Base-by-base conservation (phyloP, 2,888 invertebrate species). In the Bombyx huttoni region DNA sequence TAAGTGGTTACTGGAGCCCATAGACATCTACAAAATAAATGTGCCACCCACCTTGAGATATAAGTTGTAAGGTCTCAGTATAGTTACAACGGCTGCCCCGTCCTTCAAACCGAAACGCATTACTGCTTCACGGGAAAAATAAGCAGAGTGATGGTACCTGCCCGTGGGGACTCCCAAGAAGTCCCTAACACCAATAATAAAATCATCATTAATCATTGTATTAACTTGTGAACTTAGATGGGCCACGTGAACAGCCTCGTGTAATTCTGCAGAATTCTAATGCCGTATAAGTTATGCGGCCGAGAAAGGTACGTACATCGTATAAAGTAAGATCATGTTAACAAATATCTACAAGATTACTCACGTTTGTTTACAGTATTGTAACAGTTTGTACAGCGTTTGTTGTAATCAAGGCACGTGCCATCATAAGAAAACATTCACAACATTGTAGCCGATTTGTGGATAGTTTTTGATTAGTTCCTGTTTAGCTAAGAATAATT, bases 351-450 rank as follows among this genome's bases (percentile, higher is more conserved):
- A 59, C 56, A 58, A 62, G 64, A 63, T 73, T 72, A 72, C 67
- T 73, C 74, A 74, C 67, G 62, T 62, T 69, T 73, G 71, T 73
- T 73, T 73, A 71, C 63, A 59, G 61, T 62, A 63, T 58, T 65
- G 65, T 63, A 62, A 65, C 61, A 70, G 68, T 68, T 63, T 60
- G 67, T 64, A 68, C 64, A 68, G 69, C 65, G 68, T 64, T 62
- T 58, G 60, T 62, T 59, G 61, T 59, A 68, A 66, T 68, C 68
- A 66, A 65, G 62, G 63, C 68, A 68, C 64, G 67, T 64, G 61
- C 56, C 54, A 58, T 58, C 52, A 50, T 49, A 59, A 60, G 56
- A 62, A 63, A 63, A 62, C 52, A 60, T 59, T 10, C 52, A 56
- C 56, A 52, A 45, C 48, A 13, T 45, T 50, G 48, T 34, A 34